Evolutionary conservation across 2,888 invertebrate species (phyloP).

Genomic region (Agrochola lychnidis): DNA sequence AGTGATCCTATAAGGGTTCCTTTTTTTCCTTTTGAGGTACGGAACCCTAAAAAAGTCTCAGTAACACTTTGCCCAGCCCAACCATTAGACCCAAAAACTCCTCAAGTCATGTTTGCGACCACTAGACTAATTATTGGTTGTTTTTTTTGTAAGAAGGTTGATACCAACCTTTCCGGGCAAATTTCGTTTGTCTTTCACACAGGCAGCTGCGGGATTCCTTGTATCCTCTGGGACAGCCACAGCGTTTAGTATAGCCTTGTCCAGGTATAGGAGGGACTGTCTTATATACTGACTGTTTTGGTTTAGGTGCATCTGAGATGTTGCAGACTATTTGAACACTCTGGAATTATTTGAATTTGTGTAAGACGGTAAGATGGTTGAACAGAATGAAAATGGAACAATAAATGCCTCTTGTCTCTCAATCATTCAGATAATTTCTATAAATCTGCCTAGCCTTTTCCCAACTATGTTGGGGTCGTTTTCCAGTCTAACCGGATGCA

Average conservation of each 20-base stretch:
- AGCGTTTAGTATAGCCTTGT: slow-evolving; percentile 25
- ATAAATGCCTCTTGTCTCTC: background rate
- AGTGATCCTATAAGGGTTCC: too few relatives aligned
- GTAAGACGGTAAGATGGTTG: background rate
- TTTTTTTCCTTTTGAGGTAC: too few relatives aligned
- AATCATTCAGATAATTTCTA: background rate
- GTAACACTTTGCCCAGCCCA: background rate
- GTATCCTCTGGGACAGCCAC: slow-evolving; percentile 38
- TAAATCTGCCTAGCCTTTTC: background rate
- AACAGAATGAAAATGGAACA: too few relatives aligned
- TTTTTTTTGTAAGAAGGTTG: background rate
- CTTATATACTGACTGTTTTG: slow-evolving; percentile 31
- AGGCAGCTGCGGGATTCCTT: slow-evolving; percentile 38
- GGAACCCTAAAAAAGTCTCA: too few relatives aligned
- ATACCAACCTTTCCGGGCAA: slow-evolving; percentile 18
- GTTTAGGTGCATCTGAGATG: slow-evolving; percentile 38
- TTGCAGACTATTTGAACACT: slow-evolving; percentile 43
- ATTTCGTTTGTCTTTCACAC: slow-evolving; percentile 17
- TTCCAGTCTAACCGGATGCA: background rate
- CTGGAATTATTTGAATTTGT: slow-evolving; percentile 14
- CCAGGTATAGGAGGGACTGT: slow-evolving; percentile 24
- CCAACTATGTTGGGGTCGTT: background rate
- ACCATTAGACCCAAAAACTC: background rate
- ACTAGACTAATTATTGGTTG: background rate
- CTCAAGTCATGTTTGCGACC: background rate